phyloP scores from a whole-genome alignment of 2,113 vertebrate species.

The Microcebus tavaratra region DNA sequence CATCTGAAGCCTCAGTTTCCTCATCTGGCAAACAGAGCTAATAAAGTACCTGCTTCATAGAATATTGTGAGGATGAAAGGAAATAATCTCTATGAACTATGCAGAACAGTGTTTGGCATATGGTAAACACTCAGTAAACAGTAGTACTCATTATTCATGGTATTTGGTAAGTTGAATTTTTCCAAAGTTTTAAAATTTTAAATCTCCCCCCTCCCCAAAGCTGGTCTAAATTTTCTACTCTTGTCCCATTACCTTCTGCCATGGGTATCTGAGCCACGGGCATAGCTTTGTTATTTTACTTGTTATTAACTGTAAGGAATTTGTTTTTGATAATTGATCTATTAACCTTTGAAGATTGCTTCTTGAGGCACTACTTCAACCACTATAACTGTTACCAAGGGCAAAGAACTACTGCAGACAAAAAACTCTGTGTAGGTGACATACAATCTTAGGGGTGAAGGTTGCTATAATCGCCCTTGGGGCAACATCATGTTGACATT shows the following conservation, averaged over 20 bases:
- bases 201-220: neutral
- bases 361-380: neutral
- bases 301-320: neutral
- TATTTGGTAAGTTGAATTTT: neutral
- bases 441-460: neutral
- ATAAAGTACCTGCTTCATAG: neutral
- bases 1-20: neutral
- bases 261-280: neutral
- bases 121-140: neutral
- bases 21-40: neutral
- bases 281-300: neutral
- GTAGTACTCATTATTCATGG: neutral
- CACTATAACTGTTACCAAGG: neutral
- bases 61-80: neutral
- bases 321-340: neutral
- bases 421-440: neutral
- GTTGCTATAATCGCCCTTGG: neutral
- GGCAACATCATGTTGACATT: neutral
- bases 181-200: neutral
- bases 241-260: neutral
- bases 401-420: neutral
- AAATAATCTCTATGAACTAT: neutral
- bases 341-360: neutral
- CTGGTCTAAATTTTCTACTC: neutral
- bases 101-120: neutral